Percentiles rank a stretch among this genome's conserved stretches.
These are phyloP conservation scores for Gambelia wislizenii DNA, from an alignment of 2,797 vertebrate genomes.

Conservation along the genomic window DNA sequence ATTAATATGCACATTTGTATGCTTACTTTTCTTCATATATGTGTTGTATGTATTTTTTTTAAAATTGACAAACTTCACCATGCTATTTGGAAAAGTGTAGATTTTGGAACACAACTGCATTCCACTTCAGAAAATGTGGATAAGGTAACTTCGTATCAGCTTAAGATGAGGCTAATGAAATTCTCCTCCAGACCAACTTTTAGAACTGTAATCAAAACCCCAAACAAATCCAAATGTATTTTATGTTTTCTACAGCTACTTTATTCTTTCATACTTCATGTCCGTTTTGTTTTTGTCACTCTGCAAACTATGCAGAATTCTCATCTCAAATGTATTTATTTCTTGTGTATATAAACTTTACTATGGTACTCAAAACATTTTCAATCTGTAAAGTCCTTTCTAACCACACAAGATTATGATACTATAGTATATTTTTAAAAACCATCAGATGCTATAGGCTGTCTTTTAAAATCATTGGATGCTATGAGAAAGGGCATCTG, in stretches of 20 bases:
- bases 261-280: background rate
- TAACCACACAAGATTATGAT: background rate
- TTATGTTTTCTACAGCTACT: background rate
- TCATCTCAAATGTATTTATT: background rate
- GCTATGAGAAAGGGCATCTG: accelerated
- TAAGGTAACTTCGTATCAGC: background rate
- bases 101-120: background rate
- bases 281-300: background rate
- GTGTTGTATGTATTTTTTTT: background rate
- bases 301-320: background rate
- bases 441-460: background rate
- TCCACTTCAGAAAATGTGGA: background rate
- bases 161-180: background rate
- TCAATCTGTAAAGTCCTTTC: background rate
- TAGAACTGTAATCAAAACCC: background rate
- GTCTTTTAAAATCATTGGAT: background rate
- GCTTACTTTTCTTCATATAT: background rate
- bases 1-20: background rate
- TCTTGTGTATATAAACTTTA: accelerated
- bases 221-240: background rate
- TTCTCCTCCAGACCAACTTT: background rate
- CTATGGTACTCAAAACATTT: accelerated
- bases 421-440: background rate
- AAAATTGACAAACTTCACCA: background rate
- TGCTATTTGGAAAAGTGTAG: background rate